Evolutionary conservation across 2,797 vertebrate species (phyloP).

Genomic region (Euthynnus affinis): DNA sequence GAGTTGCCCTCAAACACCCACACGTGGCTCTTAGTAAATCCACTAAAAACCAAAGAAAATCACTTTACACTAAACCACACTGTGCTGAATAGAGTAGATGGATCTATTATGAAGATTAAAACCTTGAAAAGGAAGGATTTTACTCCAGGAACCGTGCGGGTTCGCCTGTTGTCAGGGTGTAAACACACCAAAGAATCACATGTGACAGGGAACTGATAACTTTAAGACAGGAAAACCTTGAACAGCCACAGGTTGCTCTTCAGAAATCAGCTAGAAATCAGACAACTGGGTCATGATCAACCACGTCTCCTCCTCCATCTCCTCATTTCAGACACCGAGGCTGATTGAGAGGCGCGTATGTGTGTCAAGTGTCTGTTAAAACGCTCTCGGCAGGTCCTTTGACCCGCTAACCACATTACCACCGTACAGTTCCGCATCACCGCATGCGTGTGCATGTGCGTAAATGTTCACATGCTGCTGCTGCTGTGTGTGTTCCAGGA

Average conservation of each 20-base stretch:
- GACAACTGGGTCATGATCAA: slow-evolving; percentile 29
- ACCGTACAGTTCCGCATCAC: slow-evolving; percentile 34
- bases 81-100: slow-evolving; percentile 8
- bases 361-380: slow-evolving; percentile 55
- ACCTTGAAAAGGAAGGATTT: slow-evolving; percentile 19
- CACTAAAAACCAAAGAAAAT: slow-evolving; percentile 73
- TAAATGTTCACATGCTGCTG: slow-evolving; percentile 30
- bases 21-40: slow-evolving; percentile 34
- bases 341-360: slow-evolving; percentile 48
- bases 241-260: slow-evolving; percentile 16
- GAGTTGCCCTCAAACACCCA: slow-evolving; percentile 42
- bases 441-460: slow-evolving; percentile 25
- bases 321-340: slow-evolving; percentile 38
- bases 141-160: slow-evolving; percentile 16
- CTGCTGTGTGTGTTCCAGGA: neutral
- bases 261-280: slow-evolving; percentile 60
- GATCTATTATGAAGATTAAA: neutral
- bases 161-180: slow-evolving; percentile 27
- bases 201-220: slow-evolving; percentile 45
- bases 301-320: slow-evolving; percentile 2
- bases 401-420: slow-evolving; percentile 42
- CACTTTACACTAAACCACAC: slow-evolving; percentile 31
- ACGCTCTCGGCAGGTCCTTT: slow-evolving; percentile 11
- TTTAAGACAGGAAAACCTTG: slow-evolving; percentile 41
- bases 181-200: slow-evolving; percentile 56